These are phyloP conservation scores for Epinotia demarniana DNA, from an alignment of 2,888 invertebrate genomes.

Conservation along the genomic window DNA sequence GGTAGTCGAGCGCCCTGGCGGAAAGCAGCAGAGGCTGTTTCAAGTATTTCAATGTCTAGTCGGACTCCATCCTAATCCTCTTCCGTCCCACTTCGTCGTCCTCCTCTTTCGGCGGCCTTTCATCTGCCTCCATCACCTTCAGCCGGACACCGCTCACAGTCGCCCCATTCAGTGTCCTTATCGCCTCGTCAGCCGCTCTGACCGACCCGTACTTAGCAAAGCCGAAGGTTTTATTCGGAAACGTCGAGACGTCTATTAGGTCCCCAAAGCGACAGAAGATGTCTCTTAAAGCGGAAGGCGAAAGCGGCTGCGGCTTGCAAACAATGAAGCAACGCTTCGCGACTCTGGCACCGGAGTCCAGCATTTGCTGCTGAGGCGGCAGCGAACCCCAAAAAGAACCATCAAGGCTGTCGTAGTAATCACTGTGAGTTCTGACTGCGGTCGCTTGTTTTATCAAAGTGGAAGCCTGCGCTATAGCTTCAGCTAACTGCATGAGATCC, in stretches of 20 bases:
- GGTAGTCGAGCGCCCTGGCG: no score
- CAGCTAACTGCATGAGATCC: conserved; percentile 88
- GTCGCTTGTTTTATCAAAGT: conserved; percentile 89
- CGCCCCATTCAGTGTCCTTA: conserved; percentile 90
- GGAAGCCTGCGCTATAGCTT: conserved; percentile 91
- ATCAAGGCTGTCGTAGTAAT: conserved; percentile 46
- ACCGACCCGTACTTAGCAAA: conserved; percentile 94
- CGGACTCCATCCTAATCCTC: conserved; percentile 61
- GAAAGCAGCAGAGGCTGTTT: background rate
- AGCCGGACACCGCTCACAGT: conserved; percentile 92
- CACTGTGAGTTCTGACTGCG: conserved; percentile 55
- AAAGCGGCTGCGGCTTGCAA: conserved; percentile 88
- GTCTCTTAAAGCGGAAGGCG: conserved; percentile 90
- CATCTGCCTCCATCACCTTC: conserved; percentile 96
- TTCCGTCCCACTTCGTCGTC: conserved; percentile 62
- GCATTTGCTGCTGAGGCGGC: conserved; percentile 89
- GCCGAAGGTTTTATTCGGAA: conserved; percentile 96
- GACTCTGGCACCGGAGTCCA: conserved; percentile 85
- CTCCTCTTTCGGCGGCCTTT: conserved; percentile 74
- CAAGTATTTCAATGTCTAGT: conserved; percentile 41
- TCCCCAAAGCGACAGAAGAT: conserved; percentile 96
- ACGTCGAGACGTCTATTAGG: conserved; percentile 94
- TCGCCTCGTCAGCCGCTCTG: conserved; percentile 91
- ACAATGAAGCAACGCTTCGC: conserved; percentile 89
- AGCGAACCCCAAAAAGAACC: conserved; percentile 85